Conservation (phyloP, 2,113 vertebrate genomes). For the Suncus etruscus region DNA sequence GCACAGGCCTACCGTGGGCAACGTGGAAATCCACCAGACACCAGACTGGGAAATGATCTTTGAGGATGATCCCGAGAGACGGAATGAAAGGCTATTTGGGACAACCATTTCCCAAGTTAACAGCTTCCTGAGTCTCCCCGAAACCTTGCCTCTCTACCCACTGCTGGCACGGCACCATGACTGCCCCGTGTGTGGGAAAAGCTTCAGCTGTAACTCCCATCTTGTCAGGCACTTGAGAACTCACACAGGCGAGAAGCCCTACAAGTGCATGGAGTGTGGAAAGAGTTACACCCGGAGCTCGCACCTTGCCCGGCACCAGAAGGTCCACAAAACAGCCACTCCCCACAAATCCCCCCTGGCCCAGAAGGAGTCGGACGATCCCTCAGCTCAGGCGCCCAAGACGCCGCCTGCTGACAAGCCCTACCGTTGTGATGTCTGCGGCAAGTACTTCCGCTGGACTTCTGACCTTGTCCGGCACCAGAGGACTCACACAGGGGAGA, state of each 20-base stretch:
- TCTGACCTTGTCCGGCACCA: slow-evolving; percentile 84
- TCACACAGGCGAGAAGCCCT: slow-evolving; percentile 83
- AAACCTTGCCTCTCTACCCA: slow-evolving; percentile 11
- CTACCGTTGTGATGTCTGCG: slow-evolving; percentile 80
- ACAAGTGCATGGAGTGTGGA: slow-evolving; percentile 82
- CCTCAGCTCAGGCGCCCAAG: slow-evolving; percentile 44
- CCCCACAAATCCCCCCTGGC: slow-evolving; percentile 67
- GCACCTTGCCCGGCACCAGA: slow-evolving; percentile 82
- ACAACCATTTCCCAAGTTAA: slow-evolving; percentile 63
- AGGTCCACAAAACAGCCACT: slow-evolving; percentile 70
- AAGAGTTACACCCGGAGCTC: slow-evolving; percentile 82
- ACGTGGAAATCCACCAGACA: slow-evolving; percentile 71
- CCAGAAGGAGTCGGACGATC: slow-evolving; percentile 59
- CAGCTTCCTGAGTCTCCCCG: slow-evolving; percentile 33
- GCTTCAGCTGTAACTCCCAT: slow-evolving; percentile 80
- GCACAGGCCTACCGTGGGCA: slow-evolving; percentile 25
- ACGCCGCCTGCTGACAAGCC: slow-evolving; percentile 74
- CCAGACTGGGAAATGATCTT: slow-evolving; percentile 74
- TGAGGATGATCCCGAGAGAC: slow-evolving; percentile 66
- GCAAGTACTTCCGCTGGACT: slow-evolving; percentile 82
- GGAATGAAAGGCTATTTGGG: slow-evolving; percentile 58
- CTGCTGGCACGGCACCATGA: slow-evolving; percentile 64
- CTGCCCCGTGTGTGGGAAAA: slow-evolving; percentile 76
- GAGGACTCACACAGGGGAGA: slow-evolving; percentile 85
- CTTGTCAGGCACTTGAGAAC: slow-evolving; percentile 80